phyloP scores from a whole-genome alignment of 2,113 vertebrate species.

The Rattus norvegicus region GRCr8 NC_086024.1:106804001-106804500 shows the following conservation, averaged over 20 bases:
- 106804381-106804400: slow-evolving; percentile 14
- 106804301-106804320: not conserved
- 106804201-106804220: rapidly evolving
- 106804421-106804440: not conserved
- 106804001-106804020: slow-evolving; percentile 57
- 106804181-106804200: slow-evolving; percentile 67
- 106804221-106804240: slow-evolving; percentile 72
- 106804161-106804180: slow-evolving; percentile 74
- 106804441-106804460: too few species aligned
- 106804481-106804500: slow-evolving; percentile 72
- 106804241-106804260: slow-evolving; percentile 14
- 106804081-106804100: not conserved
- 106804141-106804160: not conserved
- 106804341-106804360: rapidly evolving
- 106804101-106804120: rapidly evolving
- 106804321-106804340: rapidly evolving
- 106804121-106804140: slow-evolving; percentile 83
- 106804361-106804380: slow-evolving; percentile 41
- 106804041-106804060: not conserved
- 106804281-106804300: not conserved
- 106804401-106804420: rapidly evolving
- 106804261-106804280: slow-evolving; percentile 26
- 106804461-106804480: too few species aligned
- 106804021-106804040: slow-evolving; percentile 80
- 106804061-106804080: rapidly evolving